A percentile compares a stretch with the other conserved stretches of the same genome.
Conservation (phyloP, 2,888 invertebrate genomes). For the Lydus trimaculatus region DNA sequence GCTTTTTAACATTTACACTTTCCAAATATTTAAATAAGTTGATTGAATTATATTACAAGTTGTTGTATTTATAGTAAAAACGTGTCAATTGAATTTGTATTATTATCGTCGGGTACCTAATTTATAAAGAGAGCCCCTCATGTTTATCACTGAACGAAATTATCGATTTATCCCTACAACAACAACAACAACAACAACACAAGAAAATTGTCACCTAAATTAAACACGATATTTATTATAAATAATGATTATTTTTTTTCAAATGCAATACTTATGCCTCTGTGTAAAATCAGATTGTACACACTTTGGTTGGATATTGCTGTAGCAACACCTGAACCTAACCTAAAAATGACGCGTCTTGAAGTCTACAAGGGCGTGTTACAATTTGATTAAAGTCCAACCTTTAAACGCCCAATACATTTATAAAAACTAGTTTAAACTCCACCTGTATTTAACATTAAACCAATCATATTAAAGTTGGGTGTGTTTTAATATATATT, state of each 20-base stretch:
- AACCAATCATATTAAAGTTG: constrained; percentile 46
- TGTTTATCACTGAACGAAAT: background rate
- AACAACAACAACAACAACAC: too few species aligned
- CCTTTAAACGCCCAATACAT: constrained; percentile 19
- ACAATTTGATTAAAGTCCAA: constrained; percentile 3
- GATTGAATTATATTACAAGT: background rate
- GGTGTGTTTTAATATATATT: constrained; percentile 43
- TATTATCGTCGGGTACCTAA: background rate
- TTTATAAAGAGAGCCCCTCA: background rate
- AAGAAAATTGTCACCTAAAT: constrained; percentile 25
- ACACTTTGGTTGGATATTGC: constrained; percentile 20
- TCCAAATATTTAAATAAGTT: background rate
- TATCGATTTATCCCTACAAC: background rate
- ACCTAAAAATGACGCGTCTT: constrained; percentile 60
- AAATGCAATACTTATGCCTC: constrained; percentile 21
- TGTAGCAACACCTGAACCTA: constrained; percentile 51
- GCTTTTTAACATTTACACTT: background rate
- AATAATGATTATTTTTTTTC: constrained; percentile 11
- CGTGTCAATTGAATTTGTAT: background rate
- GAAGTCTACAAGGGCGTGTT: constrained; percentile 56
- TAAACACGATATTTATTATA: constrained; percentile 25
- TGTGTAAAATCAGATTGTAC: constrained; percentile 41
- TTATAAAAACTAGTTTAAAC: constrained; percentile 48
- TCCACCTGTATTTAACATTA: constrained; percentile 31
- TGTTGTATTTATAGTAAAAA: background rate